A percentile compares a stretch with the other conserved stretches of the same genome.
These are phyloP conservation scores for Meleagris gallopavo DNA, from an alignment of 2,113 vertebrate species.

Conservation along the genomic window DNA sequence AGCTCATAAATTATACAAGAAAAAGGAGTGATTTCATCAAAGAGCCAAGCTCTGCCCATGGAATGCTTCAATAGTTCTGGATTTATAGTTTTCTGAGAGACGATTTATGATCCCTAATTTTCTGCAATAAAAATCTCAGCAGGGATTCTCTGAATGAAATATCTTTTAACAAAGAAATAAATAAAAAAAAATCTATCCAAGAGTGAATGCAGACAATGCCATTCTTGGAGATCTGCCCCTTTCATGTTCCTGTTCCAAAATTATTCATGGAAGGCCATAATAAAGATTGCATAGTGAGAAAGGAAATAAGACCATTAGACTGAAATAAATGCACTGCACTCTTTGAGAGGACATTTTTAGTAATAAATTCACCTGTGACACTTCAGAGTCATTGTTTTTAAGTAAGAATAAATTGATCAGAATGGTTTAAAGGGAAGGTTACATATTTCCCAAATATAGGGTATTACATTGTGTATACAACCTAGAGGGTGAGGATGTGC, in stretches of 20 bases:
- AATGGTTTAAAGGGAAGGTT: background rate
- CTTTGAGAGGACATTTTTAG: slow-evolving; percentile 8
- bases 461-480: background rate
- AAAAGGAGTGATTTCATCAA: slow-evolving; percentile 82
- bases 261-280: slow-evolving; percentile 62
- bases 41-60: slow-evolving; percentile 76
- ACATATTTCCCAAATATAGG: background rate
- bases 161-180: slow-evolving; percentile 75
- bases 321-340: slow-evolving; percentile 50
- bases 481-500: background rate
- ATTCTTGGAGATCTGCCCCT: slow-evolving; percentile 65
- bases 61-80: slow-evolving; percentile 83
- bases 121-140: slow-evolving; percentile 80
- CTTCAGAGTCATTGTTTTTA: background rate
- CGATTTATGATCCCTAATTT: slow-evolving; percentile 79
- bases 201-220: slow-evolving; percentile 70
- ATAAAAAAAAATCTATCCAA: slow-evolving; percentile 42
- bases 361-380: background rate
- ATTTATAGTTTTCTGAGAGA: slow-evolving; percentile 79
- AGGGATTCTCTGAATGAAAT: slow-evolving; percentile 80
- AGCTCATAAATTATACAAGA: slow-evolving; percentile 78
- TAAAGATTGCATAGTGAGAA: background rate
- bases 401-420: background rate
- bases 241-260: slow-evolving; percentile 62
- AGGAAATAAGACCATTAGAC: slow-evolving; percentile 27